Evolutionary conservation across 2,797 vertebrate genomes (phyloP), one percentile per base, ranked within the genome.

Genomic region (Spinus olivaceus): DNA sequence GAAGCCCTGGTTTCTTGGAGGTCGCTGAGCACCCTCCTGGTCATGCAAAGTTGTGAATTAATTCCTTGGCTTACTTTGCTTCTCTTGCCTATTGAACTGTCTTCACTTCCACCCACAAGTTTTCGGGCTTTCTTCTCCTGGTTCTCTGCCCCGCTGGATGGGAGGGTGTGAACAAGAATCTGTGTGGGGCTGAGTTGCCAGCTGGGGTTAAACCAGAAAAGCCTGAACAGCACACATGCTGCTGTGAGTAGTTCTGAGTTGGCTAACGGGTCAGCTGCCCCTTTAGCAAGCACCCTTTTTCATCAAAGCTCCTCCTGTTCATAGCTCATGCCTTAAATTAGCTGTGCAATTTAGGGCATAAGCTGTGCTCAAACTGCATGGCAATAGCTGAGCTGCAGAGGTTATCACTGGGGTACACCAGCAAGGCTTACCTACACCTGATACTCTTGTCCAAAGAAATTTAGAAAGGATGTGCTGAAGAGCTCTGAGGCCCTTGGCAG

Each of bases 91-190:
- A n/a, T 30, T 51, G 30, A 86, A 57, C 8, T 32, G 3, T 19
- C 32, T 13, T 70, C 9, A 53, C 53, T 33, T 65, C 46, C 53
- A 23, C 7, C 3, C 20, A 53, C 5, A 25, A 9, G 0, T 20
- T 65, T 37, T 77, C 28, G 17, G 13, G 14, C 14, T 65, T 60
- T 60, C 51, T 53, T n/a, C 23, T 42, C 59, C 32, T 41, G 14
- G 4, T 37, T 81, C 46, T 81, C 21, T 6, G 12, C 14, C 6
- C 12, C 20, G 7, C 12, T 19, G 24, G 21, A 12, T n/a, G 10
- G n/a, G 14, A 44, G 18, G 10, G 13, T 57, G 21, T 42, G 33
- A 81, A 51, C 0, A 0, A 77, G 17, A 0, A 5, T 37, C 20
- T 60, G 3, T 1, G 1, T 27, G 18, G 20, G 60, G 24, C 65